Conservation (phyloP, 1,140 invertebrate species). For the Cydia splendana region DNA sequence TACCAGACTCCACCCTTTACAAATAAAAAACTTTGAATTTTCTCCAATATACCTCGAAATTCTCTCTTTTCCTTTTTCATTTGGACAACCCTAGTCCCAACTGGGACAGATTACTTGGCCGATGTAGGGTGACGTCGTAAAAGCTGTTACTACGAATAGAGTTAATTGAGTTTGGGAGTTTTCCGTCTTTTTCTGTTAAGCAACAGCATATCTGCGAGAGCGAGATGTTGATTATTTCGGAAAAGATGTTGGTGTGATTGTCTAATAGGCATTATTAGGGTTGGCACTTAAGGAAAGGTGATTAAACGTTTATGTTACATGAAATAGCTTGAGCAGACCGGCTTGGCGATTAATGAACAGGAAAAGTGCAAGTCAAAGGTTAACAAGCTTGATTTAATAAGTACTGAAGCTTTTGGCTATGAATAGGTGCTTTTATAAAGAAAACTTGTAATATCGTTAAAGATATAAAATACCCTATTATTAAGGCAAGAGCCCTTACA, state of each 20-base stretch:
- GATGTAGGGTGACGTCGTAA: slow-evolving; percentile 31
- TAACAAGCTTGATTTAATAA: neutral
- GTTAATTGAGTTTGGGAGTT: slow-evolving; percentile 30
- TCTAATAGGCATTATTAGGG: slow-evolving; percentile 7
- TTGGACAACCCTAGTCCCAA: slow-evolving; percentile 15
- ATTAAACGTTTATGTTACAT: slow-evolving; percentile 23
- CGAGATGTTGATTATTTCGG: slow-evolving; percentile 11
- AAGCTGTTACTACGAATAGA: slow-evolving; percentile 30
- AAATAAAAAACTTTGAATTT: too few species aligned
- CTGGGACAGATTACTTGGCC: slow-evolving; percentile 29
- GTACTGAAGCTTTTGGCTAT: neutral
- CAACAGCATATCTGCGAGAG: neutral
- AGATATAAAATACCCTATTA: neutral
- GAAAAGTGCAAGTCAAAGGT: slow-evolving; percentile 6
- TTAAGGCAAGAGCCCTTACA: neutral
- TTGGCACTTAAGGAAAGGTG: slow-evolving; percentile 17
- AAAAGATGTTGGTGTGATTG: slow-evolving; percentile 14
- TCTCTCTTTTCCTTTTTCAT: neutral
- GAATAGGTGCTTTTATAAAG: neutral
- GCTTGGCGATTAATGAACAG: neutral
- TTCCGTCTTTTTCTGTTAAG: slow-evolving; percentile 17
- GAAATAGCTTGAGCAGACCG: slow-evolving; percentile 5
- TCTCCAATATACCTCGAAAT: neutral
- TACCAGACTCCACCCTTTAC: too few species aligned
- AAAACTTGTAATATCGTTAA: neutral